Percentiles rank a stretch among this genome's conserved stretches.
Conservation (phyloP, 2,888 invertebrate genomes). For the Argynnis bischoffii region DNA sequence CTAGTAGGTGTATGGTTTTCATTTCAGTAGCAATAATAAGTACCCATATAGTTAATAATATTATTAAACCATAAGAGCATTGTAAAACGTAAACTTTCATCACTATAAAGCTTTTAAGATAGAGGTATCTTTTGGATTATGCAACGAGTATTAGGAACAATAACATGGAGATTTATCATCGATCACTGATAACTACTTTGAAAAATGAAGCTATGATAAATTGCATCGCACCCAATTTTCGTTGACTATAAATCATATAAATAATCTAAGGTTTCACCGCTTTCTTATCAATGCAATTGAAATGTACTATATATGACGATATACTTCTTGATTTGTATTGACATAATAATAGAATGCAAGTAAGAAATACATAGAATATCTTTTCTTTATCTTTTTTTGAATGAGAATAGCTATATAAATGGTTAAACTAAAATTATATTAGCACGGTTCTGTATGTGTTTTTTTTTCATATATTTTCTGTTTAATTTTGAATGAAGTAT, state of each 20-base stretch:
- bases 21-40: no score
- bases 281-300: conserved; percentile 1
- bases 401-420: no score
- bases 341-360: no score
- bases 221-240: conserved; percentile 16
- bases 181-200: conserved; percentile 32
- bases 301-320: background rate
- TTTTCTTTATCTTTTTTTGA: no score
- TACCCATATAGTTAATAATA: no score
- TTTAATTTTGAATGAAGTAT: no score
- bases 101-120: background rate
- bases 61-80: background rate
- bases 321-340: no score
- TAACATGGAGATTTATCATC: conserved; percentile 18
- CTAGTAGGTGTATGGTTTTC: no score
- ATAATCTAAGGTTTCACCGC: conserved; percentile 1
- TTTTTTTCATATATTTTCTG: no score
- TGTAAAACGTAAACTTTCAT: background rate
- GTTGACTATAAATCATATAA: conserved; percentile 24
- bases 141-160: conserved; percentile 17
- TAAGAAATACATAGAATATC: no score
- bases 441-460: no score
- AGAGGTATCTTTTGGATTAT: background rate
- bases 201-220: conserved; percentile 36
- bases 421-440: no score